Evolutionary conservation across 2,113 vertebrate species (phyloP), one percentile per base, ranked within the genome.

Genomic region (Centropristis striata): DNA sequence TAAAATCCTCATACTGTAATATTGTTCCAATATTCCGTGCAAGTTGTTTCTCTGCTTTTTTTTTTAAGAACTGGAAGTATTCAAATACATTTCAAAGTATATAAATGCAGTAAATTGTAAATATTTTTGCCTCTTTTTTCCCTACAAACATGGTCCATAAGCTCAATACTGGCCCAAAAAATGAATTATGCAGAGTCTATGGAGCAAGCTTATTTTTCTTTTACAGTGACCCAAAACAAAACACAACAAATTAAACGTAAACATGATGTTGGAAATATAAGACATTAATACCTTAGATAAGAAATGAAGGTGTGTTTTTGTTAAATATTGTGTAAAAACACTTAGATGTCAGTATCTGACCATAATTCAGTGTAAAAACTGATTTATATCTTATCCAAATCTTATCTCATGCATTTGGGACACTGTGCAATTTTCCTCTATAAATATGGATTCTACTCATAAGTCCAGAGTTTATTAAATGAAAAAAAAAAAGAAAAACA

Each of bases 161-260:
- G 14, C 4, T 80, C 58, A 16, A 42, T 53, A 67, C 83, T 77
- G 80, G 69, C 54, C 0, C 0, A 18, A 69, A 49, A 60, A 2
- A 5, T 66, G 28, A 12, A 59, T 37, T 12, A 53, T 42, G 21
- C 32, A n/a, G n/a, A 28, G 55, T 75, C 39, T 41, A 4, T 21
- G n/a, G 21, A 59, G 23, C 12, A 2, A 68, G 73, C 61, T 36
- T n/a, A 16, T n/a, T 32, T 18, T 50, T 69, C 18, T 18, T 39
- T 81, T 41, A 65, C 77, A 83, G 55, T 50, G 42, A 70, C n/a
- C n/a, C n/a, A n/a, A n/a, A n/a, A n/a, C n/a, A n/a, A n/a, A n/a
- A n/a, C n/a, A n/a, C n/a, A 32, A 14, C 14, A 50, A 20, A 42
- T 20, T 7, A 50, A 63, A 84, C 54, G 72, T 78, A 80, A 86